Conservation (phyloP, 2,797 vertebrate genomes). For the Sebastes aleutianus region DNA sequence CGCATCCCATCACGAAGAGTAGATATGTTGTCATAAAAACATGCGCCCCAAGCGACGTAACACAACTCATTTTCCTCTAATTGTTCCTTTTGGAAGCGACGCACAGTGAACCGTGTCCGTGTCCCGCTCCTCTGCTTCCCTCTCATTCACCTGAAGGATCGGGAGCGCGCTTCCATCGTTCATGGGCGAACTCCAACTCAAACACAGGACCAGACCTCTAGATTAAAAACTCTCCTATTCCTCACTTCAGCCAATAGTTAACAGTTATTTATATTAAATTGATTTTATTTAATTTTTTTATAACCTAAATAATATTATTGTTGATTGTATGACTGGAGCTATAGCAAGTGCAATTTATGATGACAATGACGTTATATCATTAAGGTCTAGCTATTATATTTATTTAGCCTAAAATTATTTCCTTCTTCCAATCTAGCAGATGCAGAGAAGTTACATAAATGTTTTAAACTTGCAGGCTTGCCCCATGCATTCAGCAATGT, state of each 20-base stretch:
- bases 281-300: neutral
- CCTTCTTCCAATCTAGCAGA: neutral
- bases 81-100: conserved; percentile 59
- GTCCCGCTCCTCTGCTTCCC: conserved; percentile 73
- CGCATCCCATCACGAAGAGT: conserved; percentile 77
- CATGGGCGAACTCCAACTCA: conserved; percentile 62
- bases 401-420: neutral
- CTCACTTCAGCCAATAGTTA: neutral
- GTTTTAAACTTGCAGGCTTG: neutral
- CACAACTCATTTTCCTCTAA: conserved; percentile 71
- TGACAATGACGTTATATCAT: neutral
- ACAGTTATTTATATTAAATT: neutral
- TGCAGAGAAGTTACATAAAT: neutral
- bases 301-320: too few relatives aligned
- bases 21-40: conserved; percentile 75
- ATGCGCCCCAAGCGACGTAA: conserved; percentile 67
- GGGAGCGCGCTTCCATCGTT: conserved; percentile 82
- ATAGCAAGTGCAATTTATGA: neutral
- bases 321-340: neutral
- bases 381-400: neutral
- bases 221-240: neutral
- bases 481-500: neutral
- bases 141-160: conserved; percentile 81
- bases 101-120: conserved; percentile 66
- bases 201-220: conserved; percentile 45